Evolutionary conservation across 2,113 vertebrate genomes (phyloP), one percentile per base, ranked within the genome.

Genomic region (Rhinoptilus africanus): DNA sequence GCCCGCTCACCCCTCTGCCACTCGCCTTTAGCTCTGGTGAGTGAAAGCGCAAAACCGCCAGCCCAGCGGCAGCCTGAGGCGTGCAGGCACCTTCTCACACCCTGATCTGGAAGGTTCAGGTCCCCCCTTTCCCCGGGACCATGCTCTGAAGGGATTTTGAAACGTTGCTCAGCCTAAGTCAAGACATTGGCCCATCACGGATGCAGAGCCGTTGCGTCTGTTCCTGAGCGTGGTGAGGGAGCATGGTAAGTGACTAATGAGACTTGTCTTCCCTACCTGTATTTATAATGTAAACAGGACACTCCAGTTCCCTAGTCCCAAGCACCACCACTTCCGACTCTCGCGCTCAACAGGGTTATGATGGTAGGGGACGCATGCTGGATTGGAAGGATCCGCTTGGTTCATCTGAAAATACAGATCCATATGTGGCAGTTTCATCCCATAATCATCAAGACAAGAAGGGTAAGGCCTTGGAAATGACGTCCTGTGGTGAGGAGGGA

Each of bases 381-480:
- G 98, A 99, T 98, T 99, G 98, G 98, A 99, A 99, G 98, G 98
- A 99, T 88, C 97, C 97, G 59, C 98, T 98, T 92, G 98, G 98
- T 96, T 98, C 98, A 97, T 98, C 98, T 91, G 99, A 99, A 98
- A 99, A 98, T 98, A 99, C 98, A 98, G 99, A 99, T 97, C 98
- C 99, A 96, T 99, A 99, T 98, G 98, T 99, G 97, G 99, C 99
- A 76, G 98, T 99, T 97, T 99, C 99, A 97, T 99, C 99, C 98
- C 99, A 99, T 99, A 99, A 99, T 98, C 99, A 99, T 98, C 99
- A 99, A 90, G 99, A 99, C 98, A 98, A 98, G 98, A 99, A 99
- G 98, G 99, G 99, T 99, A 99, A 99, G 99, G 98, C 99, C 99
- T 99, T 99, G 99, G 99, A 99, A 99, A 98, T 96, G 94, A 97